Conservation (phyloP, 2,797 vertebrate genomes). For the Gastrophryne carolinensis region DNA sequence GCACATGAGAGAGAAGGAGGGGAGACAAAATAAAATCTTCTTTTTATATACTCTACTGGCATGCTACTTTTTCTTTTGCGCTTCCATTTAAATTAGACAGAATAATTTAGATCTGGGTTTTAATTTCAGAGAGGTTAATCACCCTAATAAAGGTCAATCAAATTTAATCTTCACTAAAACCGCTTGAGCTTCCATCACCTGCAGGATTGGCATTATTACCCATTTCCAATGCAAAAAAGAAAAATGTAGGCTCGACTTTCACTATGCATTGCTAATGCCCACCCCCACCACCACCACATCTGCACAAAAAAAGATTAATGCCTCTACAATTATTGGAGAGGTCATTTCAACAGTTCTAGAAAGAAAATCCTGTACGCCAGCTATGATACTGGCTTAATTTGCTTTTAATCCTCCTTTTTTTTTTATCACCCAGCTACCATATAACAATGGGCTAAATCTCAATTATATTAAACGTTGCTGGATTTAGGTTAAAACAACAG, state of each 20-base stretch:
- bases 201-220: conserved; percentile 68
- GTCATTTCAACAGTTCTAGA: conserved; percentile 66
- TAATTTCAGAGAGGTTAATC: conserved; percentile 77
- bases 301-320: conserved; percentile 70
- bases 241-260: conserved; percentile 59
- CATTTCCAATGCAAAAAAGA: conserved; percentile 64
- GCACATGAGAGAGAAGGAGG: conserved; percentile 55
- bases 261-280: conserved; percentile 62
- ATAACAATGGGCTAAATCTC: conserved; percentile 60
- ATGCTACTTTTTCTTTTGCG: conserved; percentile 38
- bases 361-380: conserved; percentile 67
- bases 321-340: conserved; percentile 65
- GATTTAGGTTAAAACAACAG: conserved; percentile 66
- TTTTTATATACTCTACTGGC: conserved; percentile 60
- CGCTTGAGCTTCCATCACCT: conserved; percentile 66
- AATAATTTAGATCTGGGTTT: conserved; percentile 68
- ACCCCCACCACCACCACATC: conserved; percentile 64
- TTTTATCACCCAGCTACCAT: conserved; percentile 61
- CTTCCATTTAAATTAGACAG: conserved; percentile 73
- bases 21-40: conserved; percentile 55
- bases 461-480: conserved; percentile 65
- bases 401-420: conserved; percentile 61
- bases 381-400: conserved; percentile 61
- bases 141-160: conserved; percentile 72
- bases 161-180: conserved; percentile 76